Percentiles rank a stretch among this genome's conserved stretches.
phyloP scores from a whole-genome alignment of 2,113 vertebrate genomes.

The Tachysurus fulvidraco region DNA sequence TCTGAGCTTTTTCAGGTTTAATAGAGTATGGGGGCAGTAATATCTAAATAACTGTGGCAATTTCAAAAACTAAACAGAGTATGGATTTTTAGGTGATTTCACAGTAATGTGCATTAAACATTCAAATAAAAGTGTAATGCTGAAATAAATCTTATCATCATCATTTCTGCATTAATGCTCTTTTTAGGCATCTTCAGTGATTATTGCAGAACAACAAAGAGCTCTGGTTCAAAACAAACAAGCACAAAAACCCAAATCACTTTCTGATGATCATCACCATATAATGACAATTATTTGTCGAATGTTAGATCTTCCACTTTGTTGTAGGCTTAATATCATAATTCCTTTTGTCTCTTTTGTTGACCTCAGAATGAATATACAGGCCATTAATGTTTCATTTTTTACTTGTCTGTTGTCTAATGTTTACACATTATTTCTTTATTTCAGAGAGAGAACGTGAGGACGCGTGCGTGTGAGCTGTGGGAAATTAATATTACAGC shows the following conservation, averaged over 20 bases:
- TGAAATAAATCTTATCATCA: not conserved
- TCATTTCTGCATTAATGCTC: not conserved
- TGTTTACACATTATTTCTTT: too few species aligned
- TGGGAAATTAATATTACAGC: not conserved
- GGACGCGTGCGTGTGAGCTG: not conserved
- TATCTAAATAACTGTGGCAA: not conserved
- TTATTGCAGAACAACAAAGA: not conserved
- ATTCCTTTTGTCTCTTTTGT: not conserved
- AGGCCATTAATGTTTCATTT: not conserved
- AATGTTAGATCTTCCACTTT: not conserved
- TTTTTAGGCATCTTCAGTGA: not conserved
- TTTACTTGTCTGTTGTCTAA: not conserved
- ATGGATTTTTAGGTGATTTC: not conserved
- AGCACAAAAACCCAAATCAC: not conserved
- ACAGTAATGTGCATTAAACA: not conserved
- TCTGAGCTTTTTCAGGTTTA: not conserved
- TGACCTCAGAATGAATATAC: not conserved
- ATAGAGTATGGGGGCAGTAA: not conserved
- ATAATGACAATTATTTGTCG: not conserved
- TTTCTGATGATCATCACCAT: not conserved
- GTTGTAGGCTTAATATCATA: not conserved
- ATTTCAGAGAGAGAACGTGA: not conserved
- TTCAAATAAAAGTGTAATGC: not conserved
- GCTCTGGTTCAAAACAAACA: not conserved
- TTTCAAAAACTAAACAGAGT: not conserved